Percentiles rank a stretch among this genome's conserved stretches.
Evolutionary conservation across 2,797 vertebrate genomes (phyloP).

Genomic region (Enteromius unitaeniatus): DNA sequence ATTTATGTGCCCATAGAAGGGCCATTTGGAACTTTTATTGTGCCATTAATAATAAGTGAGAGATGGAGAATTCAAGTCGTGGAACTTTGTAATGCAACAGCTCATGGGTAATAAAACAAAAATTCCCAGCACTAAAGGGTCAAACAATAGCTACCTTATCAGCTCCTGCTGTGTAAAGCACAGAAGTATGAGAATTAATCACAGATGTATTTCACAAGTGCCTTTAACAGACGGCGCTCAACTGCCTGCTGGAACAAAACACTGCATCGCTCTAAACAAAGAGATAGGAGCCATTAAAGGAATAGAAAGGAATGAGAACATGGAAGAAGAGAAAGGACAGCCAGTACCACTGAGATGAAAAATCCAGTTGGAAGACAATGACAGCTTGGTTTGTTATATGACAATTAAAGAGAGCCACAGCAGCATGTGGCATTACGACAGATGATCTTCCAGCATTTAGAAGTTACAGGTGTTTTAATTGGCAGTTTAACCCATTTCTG

Average conservation of each 20-base stretch:
- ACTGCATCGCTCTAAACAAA: constrained; percentile 4
- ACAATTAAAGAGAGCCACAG: constrained; percentile 13
- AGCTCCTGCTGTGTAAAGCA: constrained; percentile 35
- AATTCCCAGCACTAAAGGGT: constrained; percentile 44
- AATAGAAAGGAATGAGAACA: constrained; percentile 3
- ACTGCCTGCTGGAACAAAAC: constrained; percentile 31
- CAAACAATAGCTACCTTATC: constrained; percentile 52
- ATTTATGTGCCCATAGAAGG: constrained; percentile 52
- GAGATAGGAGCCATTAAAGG: constrained; percentile 18
- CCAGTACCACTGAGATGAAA: constrained; percentile 23
- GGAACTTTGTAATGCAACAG: constrained; percentile 53
- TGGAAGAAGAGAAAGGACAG: constrained; percentile 8
- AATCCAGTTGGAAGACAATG: constrained; percentile 2
- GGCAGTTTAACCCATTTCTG: not conserved
- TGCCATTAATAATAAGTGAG: constrained; percentile 53
- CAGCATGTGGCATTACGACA: constrained; percentile 15
- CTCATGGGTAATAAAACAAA: constrained; percentile 54
- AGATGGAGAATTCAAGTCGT: constrained; percentile 40
- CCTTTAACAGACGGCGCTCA: constrained; percentile 22
- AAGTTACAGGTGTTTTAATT: constrained; percentile 14
- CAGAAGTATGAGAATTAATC: constrained; percentile 53
- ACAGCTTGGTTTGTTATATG: constrained; percentile 18
- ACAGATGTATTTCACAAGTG: constrained; percentile 44
- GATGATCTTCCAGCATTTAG: not conserved
- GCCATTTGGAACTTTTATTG: constrained; percentile 54